Evolutionary conservation across 2,797 vertebrate species (phyloP).

Genomic region (Naso thynnoides): DNA sequence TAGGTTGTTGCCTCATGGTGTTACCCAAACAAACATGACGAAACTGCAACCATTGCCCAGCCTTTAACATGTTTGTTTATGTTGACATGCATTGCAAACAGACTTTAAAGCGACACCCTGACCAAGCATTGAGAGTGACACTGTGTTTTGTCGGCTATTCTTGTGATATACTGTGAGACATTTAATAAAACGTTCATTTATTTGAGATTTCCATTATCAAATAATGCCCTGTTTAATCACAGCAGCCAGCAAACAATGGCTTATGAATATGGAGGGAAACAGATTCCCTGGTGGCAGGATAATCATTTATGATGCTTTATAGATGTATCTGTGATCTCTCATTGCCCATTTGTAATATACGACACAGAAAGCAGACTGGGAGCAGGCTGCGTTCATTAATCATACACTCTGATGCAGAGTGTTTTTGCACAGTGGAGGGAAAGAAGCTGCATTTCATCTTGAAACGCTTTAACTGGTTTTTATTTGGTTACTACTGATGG

Average conservation of each 20-base stretch:
- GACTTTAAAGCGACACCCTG: no score
- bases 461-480: conserved; percentile 12
- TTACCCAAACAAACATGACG: no score
- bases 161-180: conserved; percentile 12
- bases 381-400: conserved; percentile 63
- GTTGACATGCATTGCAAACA: no score
- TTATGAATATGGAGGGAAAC: conserved; percentile 45
- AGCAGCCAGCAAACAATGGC: conserved; percentile 32
- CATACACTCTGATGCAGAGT: conserved; percentile 46
- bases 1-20: no score
- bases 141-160: not conserved
- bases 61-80: no score
- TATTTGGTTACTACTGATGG: conserved; percentile 7
- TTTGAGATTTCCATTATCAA: conserved; percentile 42
- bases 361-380: conserved; percentile 45
- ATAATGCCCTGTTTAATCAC: conserved; percentile 50
- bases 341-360: conserved; percentile 53
- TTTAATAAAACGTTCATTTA: conserved; percentile 33
- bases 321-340: conserved; percentile 58
- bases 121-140: no score
- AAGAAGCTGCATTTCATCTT: conserved; percentile 43
- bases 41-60: no score
- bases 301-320: conserved; percentile 64
- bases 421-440: conserved; percentile 16
- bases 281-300: conserved; percentile 27